Conservation (phyloP, 2,113 vertebrate genomes). For the Lagopus leucura region DNA sequence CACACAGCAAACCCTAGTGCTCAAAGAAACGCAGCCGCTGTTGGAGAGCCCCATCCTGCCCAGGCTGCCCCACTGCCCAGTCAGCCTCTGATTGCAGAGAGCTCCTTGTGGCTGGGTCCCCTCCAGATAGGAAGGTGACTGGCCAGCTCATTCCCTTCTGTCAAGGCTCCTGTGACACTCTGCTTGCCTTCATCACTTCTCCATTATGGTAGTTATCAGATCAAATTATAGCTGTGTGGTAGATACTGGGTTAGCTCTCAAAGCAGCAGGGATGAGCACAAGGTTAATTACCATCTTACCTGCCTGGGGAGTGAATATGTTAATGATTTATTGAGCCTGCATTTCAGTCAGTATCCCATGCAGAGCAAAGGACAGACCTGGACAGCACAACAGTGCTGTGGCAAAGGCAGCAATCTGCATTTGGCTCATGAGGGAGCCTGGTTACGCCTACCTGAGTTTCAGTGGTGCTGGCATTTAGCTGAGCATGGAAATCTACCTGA, state of each 20-base stretch:
- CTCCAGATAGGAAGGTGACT: not conserved
- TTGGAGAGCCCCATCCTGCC: too few relatives aligned
- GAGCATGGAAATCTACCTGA: not conserved
- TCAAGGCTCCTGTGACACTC: not conserved
- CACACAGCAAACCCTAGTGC: not conserved
- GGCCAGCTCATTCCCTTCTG: not conserved
- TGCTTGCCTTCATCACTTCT: not conserved
- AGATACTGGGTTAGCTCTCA: not conserved
- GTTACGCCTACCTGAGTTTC: not conserved
- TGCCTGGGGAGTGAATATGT: not conserved
- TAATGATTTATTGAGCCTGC: not conserved
- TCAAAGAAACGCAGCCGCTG: accelerated
- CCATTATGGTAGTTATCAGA: not conserved
- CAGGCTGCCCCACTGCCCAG: not conserved
- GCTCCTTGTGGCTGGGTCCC: not conserved
- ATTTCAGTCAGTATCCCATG: not conserved
- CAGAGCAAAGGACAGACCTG: not conserved
- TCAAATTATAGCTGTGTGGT: not conserved
- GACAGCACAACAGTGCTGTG: not conserved
- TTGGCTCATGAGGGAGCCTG: not conserved
- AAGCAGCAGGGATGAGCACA: not conserved
- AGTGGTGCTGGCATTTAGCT: not conserved
- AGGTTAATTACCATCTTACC: conserved; percentile 31
- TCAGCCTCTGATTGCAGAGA: accelerated
- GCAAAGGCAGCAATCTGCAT: not conserved